These are phyloP conservation scores for Scomber colias DNA, from an alignment of 2,113 vertebrate genomes.

Conservation along the genomic window DNA sequence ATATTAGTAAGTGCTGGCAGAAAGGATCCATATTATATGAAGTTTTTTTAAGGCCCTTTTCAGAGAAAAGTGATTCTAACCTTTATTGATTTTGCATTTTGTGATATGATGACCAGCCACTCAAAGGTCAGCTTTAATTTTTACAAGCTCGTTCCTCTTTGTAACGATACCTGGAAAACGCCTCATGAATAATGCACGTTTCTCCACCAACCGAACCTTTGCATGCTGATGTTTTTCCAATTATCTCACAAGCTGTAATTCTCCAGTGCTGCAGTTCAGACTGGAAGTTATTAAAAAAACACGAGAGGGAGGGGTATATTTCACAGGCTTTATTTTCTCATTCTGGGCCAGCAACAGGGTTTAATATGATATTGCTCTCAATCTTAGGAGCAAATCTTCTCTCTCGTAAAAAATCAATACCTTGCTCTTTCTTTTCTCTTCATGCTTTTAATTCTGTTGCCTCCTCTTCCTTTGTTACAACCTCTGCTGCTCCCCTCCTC, in stretches of 20 bases:
- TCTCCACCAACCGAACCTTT: conserved; percentile 42
- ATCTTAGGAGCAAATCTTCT: conserved; percentile 67
- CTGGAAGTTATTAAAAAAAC: conserved; percentile 72
- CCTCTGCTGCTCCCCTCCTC: conserved; percentile 17
- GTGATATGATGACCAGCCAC: conserved; percentile 41
- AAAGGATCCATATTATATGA: neutral
- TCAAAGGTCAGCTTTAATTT: conserved; percentile 44
- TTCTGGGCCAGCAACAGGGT: conserved; percentile 60
- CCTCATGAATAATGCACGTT: conserved; percentile 57
- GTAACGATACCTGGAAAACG: conserved; percentile 37
- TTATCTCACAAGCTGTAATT: conserved; percentile 74
- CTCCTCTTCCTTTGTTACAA: conserved; percentile 14
- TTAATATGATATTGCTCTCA: conserved; percentile 71
- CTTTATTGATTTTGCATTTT: conserved; percentile 49
- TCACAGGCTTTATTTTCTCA: conserved; percentile 64
- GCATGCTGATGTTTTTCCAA: conserved; percentile 72
- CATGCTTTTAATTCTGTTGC: conserved; percentile 52
- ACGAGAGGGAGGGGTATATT: conserved; percentile 17
- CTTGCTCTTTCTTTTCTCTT: conserved; percentile 7
- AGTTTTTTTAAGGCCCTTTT: neutral
- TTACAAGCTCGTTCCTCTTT: conserved; percentile 42
- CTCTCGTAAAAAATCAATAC: conserved; percentile 70
- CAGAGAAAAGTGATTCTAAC: neutral
- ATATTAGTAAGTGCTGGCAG: neutral
- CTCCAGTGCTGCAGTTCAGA: conserved; percentile 54